phyloP scores from a whole-genome alignment of 2,888 invertebrate genomes.

The Belgica antarctica region DNA sequence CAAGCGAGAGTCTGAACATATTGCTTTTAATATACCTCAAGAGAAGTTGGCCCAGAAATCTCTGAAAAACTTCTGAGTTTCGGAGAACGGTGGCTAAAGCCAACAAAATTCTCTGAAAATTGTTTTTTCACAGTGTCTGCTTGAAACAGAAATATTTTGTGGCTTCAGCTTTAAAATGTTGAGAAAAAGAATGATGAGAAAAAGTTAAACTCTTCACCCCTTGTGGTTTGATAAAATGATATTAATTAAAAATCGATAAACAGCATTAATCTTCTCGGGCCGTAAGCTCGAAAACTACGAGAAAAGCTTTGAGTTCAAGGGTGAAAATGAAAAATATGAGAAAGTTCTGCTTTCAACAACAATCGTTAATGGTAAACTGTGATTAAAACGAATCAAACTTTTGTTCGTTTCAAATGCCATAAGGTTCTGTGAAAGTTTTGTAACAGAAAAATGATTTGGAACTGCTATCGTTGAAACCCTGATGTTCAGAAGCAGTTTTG shows the following conservation, averaged over 20 bases:
- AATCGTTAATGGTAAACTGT: constrained; percentile 22
- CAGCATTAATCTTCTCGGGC: constrained; percentile 4
- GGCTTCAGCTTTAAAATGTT: constrained; percentile 12
- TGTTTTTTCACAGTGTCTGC: neutral
- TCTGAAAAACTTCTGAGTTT: too few species aligned
- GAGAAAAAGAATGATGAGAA: too few species aligned
- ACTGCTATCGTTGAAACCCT: too few species aligned
- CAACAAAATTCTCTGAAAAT: neutral
- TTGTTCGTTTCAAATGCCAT: neutral
- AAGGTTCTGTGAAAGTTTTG: neutral
- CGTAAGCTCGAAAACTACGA: neutral
- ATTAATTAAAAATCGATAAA: constrained; percentile 29
- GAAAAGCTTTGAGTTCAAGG: neutral
- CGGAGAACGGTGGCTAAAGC: neutral
- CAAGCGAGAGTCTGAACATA: too few species aligned
- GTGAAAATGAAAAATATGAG: neutral
- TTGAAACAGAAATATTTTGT: constrained; percentile 3
- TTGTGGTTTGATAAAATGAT: constrained; percentile 13
- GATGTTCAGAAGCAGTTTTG: too few species aligned
- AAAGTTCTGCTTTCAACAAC: constrained; percentile 8
- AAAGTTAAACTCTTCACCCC: neutral
- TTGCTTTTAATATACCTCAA: too few species aligned
- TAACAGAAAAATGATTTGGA: neutral
- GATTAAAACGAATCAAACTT: constrained; percentile 26
- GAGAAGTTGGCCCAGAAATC: too few species aligned